These are phyloP conservation scores for Sarcophaga variegata DNA, from an alignment of 2,888 invertebrate species.

Conservation along the genomic window DNA sequence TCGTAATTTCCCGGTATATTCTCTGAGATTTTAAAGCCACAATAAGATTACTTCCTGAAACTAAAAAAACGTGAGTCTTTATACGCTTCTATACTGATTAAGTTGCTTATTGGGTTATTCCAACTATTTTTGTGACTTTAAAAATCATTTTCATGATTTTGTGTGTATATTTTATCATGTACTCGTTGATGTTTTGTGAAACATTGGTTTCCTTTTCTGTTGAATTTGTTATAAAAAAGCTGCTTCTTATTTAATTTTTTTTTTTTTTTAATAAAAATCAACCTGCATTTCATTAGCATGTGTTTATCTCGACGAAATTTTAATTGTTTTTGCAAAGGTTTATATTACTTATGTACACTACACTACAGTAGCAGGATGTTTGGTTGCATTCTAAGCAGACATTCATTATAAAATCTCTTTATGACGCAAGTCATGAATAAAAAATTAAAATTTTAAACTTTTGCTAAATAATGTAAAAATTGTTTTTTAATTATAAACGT, in stretches of 20 bases:
- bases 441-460: too few relatives aligned
- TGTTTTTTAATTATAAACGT: too few relatives aligned
- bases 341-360: too few relatives aligned
- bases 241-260: background rate
- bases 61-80: background rate
- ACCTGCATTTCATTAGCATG: slow-evolving; percentile 38
- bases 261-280: background rate
- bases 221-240: background rate
- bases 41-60: too few relatives aligned
- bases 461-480: too few relatives aligned
- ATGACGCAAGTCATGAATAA: too few relatives aligned
- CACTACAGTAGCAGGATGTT: too few relatives aligned
- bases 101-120: slow-evolving; percentile 3
- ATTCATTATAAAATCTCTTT: too few relatives aligned
- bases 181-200: background rate
- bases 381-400: too few relatives aligned
- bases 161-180: slow-evolving; percentile 3
- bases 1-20: too few relatives aligned
- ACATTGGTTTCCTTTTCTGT: background rate
- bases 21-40: too few relatives aligned
- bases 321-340: too few relatives aligned
- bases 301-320: background rate
- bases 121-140: background rate
- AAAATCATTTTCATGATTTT: background rate
- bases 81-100: background rate